A percentile compares a stretch with the other conserved stretches of the same genome.
Conservation (phyloP, 2,888 invertebrate genomes). For the Drosophila mimetica region DNA sequence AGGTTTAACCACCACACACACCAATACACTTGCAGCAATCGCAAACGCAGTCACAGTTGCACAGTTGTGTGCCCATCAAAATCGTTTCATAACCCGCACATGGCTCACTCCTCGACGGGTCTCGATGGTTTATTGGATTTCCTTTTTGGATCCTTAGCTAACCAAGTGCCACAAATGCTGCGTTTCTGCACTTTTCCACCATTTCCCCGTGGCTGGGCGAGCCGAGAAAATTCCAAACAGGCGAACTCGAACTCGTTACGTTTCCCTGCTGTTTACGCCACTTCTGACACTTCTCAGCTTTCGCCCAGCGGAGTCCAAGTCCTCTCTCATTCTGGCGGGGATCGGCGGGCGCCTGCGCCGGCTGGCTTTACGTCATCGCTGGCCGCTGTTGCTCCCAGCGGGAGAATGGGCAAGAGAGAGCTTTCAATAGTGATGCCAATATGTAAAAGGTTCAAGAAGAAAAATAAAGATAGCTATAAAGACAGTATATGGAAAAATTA, state of each 20-base stretch:
- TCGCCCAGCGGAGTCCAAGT: constrained; percentile 13
- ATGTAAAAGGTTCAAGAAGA: too few species aligned
- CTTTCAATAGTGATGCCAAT: constrained; percentile 15
- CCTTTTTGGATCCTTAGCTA: constrained; percentile 40
- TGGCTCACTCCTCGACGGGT: constrained; percentile 21
- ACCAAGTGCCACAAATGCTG: constrained; percentile 69
- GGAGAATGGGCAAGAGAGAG: constrained; percentile 26
- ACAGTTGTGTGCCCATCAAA: constrained; percentile 45
- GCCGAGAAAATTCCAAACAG: constrained; percentile 77
- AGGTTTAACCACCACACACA: constrained; percentile 40
- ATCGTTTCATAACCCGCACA: constrained; percentile 65
- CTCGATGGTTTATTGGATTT: constrained; percentile 1
- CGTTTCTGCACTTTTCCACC: constrained; percentile 51
- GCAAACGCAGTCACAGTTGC: constrained; percentile 52
- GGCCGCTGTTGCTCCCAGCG: constrained; percentile 52
- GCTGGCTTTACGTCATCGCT: constrained; percentile 69
- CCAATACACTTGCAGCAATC: constrained; percentile 54
- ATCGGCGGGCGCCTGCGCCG: constrained; percentile 56
- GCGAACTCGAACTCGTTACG: constrained; percentile 69
- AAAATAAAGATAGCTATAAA: neutral
- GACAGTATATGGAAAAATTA: too few species aligned
- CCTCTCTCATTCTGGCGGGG: constrained; percentile 18
- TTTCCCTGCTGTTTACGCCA: constrained; percentile 77
- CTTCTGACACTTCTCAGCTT: constrained; percentile 71
- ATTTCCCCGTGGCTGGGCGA: constrained; percentile 49